These are phyloP conservation scores for Brienomyrus brachyistius DNA, from an alignment of 2,113 vertebrate genomes.

Conservation along the genomic window DNA sequence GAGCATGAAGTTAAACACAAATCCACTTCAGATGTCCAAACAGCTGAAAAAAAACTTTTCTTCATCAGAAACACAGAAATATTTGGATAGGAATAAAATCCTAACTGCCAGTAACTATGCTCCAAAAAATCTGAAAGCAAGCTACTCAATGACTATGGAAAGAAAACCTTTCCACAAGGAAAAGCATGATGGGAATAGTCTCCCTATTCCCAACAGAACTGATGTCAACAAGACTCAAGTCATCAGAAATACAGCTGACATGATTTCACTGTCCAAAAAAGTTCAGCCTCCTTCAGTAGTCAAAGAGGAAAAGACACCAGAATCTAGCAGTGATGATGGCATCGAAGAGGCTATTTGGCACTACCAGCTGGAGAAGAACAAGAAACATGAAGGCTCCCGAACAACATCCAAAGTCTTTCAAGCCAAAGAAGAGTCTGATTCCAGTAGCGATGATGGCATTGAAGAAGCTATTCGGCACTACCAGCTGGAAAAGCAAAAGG, in stretches of 20 bases:
- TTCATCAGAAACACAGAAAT: constrained; percentile 42
- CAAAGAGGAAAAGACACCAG: constrained; percentile 43
- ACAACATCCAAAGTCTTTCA: constrained; percentile 14
- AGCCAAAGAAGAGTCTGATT: constrained; percentile 58
- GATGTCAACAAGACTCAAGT: constrained; percentile 31
- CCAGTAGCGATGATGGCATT: constrained; percentile 84
- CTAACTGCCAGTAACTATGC: constrained; percentile 42
- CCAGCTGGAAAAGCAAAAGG: constrained; percentile 73
- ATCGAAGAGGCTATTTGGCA: constrained; percentile 90
- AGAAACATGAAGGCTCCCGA: constrained; percentile 41
- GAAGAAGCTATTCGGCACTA: constrained; percentile 87
- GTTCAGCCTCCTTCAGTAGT: constrained; percentile 23
- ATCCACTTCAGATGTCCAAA: constrained; percentile 36
- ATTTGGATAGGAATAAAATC: constrained; percentile 39
- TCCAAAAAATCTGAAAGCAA: constrained; percentile 38
- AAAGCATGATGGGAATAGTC: constrained; percentile 38
- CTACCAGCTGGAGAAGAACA: constrained; percentile 76
- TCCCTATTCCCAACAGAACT: constrained; percentile 30
- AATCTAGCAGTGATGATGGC: constrained; percentile 76
- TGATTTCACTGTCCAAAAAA: constrained; percentile 25
- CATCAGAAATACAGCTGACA: constrained; percentile 28
- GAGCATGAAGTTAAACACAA: constrained; percentile 42
- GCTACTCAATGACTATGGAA: constrained; percentile 21
- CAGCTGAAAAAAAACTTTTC: constrained; percentile 40
- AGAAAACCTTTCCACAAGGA: constrained; percentile 53